phyloP scores from a whole-genome alignment of 1,140 invertebrate genomes.

The Calephelis nemesis region DNA sequence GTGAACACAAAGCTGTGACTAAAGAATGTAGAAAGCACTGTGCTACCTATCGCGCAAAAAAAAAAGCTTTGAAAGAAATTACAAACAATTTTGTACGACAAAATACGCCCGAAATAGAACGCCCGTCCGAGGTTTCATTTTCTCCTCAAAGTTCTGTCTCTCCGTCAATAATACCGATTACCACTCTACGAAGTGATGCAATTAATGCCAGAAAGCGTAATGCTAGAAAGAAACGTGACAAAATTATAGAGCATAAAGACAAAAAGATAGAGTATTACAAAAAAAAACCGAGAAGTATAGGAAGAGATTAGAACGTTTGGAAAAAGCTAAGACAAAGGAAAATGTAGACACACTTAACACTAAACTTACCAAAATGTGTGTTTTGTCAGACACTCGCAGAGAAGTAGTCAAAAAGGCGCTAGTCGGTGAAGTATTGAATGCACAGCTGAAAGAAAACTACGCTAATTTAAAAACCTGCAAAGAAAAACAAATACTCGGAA shows the following conservation, averaged over 20 bases:
- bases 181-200: too few relatives aligned
- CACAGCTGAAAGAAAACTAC: too few relatives aligned
- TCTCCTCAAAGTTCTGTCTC: too few relatives aligned
- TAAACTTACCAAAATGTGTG: too few relatives aligned
- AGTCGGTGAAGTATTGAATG: too few relatives aligned
- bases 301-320: slow-evolving; percentile 15
- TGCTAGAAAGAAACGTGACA: slow-evolving; percentile 6
- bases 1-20: slow-evolving; percentile 11
- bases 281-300: slow-evolving; percentile 6
- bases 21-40: slow-evolving; percentile 1
- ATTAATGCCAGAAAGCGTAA: neutral
- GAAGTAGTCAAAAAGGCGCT: too few relatives aligned
- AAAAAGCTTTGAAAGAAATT: slow-evolving; percentile 14
- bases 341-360: too few relatives aligned
- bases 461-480: too few relatives aligned
- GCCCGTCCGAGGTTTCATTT: too few relatives aligned
- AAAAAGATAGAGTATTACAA: neutral
- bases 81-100: slow-evolving; percentile 8
- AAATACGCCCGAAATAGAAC: slow-evolving; percentile 2
- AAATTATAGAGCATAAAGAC: slow-evolving; percentile 4
- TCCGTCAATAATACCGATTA: neutral
- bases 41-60: slow-evolving; percentile 12
- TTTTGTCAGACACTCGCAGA: too few relatives aligned
- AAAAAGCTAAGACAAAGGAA: slow-evolving; percentile 1
- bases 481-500: too few relatives aligned